Conservation (phyloP, 2,113 vertebrate genomes). For the Cyprichromis sp. region DNA sequence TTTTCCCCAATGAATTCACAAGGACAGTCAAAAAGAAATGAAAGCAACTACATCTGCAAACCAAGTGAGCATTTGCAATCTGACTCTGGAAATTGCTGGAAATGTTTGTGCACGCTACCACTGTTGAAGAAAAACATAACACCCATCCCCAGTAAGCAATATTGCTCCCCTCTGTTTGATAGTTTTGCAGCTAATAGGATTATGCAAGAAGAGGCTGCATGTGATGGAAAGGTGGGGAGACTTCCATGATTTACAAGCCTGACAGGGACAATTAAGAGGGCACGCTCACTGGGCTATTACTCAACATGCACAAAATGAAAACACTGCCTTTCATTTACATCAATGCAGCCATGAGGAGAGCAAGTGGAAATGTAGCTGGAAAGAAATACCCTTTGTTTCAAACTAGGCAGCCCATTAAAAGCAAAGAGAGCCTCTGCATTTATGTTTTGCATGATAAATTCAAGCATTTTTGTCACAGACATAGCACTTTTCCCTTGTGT, state of each 20-base stretch:
- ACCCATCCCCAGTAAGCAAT: neutral
- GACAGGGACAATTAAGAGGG: constrained; percentile 61
- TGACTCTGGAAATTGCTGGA: neutral
- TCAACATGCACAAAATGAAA: constrained; percentile 46
- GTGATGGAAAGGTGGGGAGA: constrained; percentile 35
- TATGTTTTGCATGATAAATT: neutral
- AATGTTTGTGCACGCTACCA: neutral
- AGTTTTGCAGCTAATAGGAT: constrained; percentile 32
- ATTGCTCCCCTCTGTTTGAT: constrained; percentile 1
- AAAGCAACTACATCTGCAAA: neutral
- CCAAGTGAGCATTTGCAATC: neutral
- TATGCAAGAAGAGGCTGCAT: constrained; percentile 31
- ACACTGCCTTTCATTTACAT: constrained; percentile 33
- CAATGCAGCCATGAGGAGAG: neutral
- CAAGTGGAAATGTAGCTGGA: neutral
- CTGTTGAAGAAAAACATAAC: neutral
- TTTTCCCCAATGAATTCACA: neutral
- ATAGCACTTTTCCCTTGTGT: neutral
- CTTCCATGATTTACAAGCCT: constrained; percentile 52
- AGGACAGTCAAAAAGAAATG: neutral
- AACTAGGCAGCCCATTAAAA: neutral
- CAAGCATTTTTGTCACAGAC: neutral
- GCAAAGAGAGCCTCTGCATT: neutral
- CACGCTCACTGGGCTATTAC: constrained; percentile 41
- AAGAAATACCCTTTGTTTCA: neutral